phyloP scores from a whole-genome alignment of 2,888 invertebrate species.

The Acrobeloides nanus region DNA sequence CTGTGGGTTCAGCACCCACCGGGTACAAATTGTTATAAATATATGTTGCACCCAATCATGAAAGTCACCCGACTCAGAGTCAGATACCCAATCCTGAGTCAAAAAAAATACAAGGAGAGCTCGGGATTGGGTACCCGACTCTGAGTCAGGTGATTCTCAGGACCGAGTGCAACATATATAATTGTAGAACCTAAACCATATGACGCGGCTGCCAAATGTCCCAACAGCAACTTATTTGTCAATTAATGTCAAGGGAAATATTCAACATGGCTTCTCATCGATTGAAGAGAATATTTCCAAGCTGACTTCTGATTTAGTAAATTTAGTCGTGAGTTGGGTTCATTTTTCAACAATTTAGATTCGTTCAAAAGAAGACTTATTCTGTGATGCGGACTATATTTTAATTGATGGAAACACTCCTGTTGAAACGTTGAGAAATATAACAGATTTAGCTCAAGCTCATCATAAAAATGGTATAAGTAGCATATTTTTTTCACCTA shows the following conservation, averaged over 20 bases:
- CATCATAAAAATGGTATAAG: not conserved
- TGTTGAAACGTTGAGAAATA: not conserved
- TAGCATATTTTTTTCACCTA: not conserved
- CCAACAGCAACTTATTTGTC: conserved; percentile 35
- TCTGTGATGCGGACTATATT: not conserved
- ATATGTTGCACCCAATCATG: too few relatives aligned
- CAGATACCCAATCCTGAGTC: too few relatives aligned
- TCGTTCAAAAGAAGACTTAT: not conserved
- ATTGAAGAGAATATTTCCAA: conserved; percentile 24
- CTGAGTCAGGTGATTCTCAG: too few relatives aligned
- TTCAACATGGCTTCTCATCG: conserved; percentile 28
- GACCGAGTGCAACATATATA: too few relatives aligned
- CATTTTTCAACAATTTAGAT: not conserved
- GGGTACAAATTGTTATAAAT: too few relatives aligned
- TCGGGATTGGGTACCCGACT: too few relatives aligned
- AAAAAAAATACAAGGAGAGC: too few relatives aligned
- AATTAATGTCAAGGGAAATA: conserved; percentile 31
- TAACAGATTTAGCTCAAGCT: not conserved
- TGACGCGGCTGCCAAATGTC: not conserved
- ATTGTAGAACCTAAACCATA: not conserved
- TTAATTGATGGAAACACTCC: not conserved
- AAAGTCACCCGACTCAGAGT: too few relatives aligned
- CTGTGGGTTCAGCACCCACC: too few relatives aligned
- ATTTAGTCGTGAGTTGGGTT: conserved; percentile 1
- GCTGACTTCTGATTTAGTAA: conserved; percentile 27